Percentiles rank a stretch among this genome's conserved stretches.
Evolutionary conservation across 2,797 vertebrate genomes (phyloP).

Genomic region (Percopsis omiscomaycus): DNA sequence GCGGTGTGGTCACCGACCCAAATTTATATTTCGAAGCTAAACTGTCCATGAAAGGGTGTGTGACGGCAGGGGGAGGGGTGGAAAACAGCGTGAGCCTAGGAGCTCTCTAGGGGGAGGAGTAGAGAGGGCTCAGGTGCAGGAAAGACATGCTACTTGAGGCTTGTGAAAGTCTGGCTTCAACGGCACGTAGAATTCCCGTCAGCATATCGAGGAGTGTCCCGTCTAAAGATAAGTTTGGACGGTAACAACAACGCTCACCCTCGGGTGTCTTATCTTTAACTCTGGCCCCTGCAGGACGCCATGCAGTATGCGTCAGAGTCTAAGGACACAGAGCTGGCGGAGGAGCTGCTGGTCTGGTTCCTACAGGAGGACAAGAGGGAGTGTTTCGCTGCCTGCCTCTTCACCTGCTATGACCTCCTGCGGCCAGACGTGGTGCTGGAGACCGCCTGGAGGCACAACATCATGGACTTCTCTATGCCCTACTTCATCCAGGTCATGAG

Average conservation of each 20-base stretch:
- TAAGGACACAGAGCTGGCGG: constrained; percentile 83
- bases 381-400: constrained; percentile 98
- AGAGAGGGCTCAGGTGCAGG: too few species aligned
- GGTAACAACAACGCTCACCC: neutral
- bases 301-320: constrained; percentile 81
- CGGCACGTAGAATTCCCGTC: too few species aligned
- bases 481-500: constrained; percentile 99
- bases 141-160: too few species aligned
- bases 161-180: too few species aligned
- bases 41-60: too few species aligned
- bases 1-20: too few species aligned
- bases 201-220: too few species aligned
- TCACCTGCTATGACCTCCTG: constrained; percentile 97
- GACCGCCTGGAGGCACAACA: constrained; percentile 98
- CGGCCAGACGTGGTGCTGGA: constrained; percentile 97
- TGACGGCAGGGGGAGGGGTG: too few species aligned
- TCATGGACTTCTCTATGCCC: constrained; percentile 99
- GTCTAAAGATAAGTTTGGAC: neutral
- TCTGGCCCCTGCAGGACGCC: constrained; percentile 67
- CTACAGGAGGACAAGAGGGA: constrained; percentile 92
- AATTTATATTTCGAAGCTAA: too few species aligned
- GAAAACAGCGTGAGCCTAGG: too few species aligned
- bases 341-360: constrained; percentile 96
- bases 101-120: too few species aligned
- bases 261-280: too few species aligned